Percentiles rank a stretch among this genome's conserved stretches.
phyloP scores from a whole-genome alignment of 64 coral and sea anemone genomes.

The Porites lutea region DNA sequence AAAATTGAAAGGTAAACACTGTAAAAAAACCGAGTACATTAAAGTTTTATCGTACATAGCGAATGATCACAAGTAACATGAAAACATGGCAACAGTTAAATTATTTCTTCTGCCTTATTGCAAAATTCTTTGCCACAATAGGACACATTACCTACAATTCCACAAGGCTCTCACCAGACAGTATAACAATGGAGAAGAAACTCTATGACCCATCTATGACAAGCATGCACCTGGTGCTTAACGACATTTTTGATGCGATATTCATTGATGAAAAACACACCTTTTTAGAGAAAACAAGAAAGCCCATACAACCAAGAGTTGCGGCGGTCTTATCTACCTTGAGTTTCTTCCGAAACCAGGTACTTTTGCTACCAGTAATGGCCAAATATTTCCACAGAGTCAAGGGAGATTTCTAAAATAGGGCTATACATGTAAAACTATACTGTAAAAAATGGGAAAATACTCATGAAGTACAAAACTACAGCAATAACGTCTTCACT shows the following conservation, averaged over 20 bases:
- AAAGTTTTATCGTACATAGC: no score
- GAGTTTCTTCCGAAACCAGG: slow-evolving; percentile 54
- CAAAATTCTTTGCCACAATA: background rate
- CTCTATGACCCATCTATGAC: background rate
- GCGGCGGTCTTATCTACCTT: slow-evolving; percentile 7
- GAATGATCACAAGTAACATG: no score
- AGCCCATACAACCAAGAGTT: slow-evolving; percentile 8
- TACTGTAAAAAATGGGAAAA: no score
- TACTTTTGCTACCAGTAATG: background rate
- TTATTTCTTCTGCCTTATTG: background rate
- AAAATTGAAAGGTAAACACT: background rate
- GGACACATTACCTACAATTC: background rate
- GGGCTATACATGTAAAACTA: no score
- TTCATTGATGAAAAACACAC: slow-evolving; percentile 7
- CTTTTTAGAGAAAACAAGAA: slow-evolving; percentile 25
- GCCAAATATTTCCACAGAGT: no score
- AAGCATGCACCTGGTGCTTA: background rate
- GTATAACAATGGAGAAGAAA: background rate
- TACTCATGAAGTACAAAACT: no score
- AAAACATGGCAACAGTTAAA: no score
- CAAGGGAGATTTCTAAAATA: no score
- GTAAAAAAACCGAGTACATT: background rate
- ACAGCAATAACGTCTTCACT: no score
- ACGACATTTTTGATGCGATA: slow-evolving; percentile 31
- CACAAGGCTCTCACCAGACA: background rate